These are phyloP conservation scores for Rhineura floridana DNA, from an alignment of 2,113 vertebrate genomes.

Conservation along the genomic window DNA sequence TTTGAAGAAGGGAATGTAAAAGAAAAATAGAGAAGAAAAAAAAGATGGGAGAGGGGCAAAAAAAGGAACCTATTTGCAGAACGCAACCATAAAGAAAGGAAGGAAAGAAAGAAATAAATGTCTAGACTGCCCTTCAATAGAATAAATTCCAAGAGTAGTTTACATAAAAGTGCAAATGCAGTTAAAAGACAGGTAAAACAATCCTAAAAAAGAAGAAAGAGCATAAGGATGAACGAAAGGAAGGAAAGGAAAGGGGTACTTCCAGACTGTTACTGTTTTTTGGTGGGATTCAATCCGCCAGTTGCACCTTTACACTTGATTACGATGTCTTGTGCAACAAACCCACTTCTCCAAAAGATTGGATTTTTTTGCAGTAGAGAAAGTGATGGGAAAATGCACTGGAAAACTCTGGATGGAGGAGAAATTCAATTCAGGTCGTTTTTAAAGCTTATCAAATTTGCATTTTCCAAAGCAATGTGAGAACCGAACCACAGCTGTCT, in stretches of 20 bases:
- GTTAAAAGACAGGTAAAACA: background rate
- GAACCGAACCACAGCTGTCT: too few relatives aligned
- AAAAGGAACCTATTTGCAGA: background rate
- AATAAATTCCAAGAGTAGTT: background rate
- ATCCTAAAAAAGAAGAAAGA: background rate
- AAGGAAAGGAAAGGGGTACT: background rate
- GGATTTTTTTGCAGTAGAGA: too few relatives aligned
- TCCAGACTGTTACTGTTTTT: too few relatives aligned
- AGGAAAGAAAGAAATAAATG: background rate
- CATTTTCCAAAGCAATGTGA: too few relatives aligned
- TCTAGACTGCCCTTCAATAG: background rate
- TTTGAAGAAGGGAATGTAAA: background rate
- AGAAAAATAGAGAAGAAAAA: background rate
- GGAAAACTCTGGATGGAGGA: too few relatives aligned
- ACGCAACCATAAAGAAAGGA: background rate
- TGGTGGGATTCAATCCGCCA: too few relatives aligned
- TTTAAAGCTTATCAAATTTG: too few relatives aligned
- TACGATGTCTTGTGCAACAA: too few relatives aligned
- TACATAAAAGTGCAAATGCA: background rate
- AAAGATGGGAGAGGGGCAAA: background rate
- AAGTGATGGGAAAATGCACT: too few relatives aligned
- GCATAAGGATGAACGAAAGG: background rate
- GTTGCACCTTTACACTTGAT: too few relatives aligned
- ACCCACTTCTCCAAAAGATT: too few relatives aligned
- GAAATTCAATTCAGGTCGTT: too few relatives aligned